Percentiles rank a stretch among this genome's conserved stretches.
Conservation (phyloP, 2,113 vertebrate genomes). For the Cygnus atratus region DNA sequence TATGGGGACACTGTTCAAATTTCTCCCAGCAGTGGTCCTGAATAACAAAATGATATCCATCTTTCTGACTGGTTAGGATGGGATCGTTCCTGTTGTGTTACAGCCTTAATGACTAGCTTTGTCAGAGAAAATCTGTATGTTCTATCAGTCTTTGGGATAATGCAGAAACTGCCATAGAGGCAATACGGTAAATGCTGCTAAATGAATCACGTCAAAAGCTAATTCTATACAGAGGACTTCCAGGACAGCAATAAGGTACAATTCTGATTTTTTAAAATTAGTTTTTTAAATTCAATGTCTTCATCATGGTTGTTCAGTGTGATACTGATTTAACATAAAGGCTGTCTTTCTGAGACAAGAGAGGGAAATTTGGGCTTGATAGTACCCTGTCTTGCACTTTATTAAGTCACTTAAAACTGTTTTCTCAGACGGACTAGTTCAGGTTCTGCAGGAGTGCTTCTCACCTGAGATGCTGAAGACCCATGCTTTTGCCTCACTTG, state of each 20-base stretch:
- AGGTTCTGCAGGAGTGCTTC: neutral
- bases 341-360: neutral
- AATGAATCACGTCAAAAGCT: neutral
- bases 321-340: neutral
- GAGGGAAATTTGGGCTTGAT: neutral
- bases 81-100: neutral
- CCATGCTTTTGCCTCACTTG: neutral
- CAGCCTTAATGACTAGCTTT: neutral
- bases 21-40: neutral
- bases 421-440: neutral
- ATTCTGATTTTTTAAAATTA: neutral
- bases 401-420: neutral
- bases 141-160: neutral
- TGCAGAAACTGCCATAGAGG: neutral
- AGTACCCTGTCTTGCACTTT: neutral
- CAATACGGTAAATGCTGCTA: neutral
- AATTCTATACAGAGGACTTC: neutral
- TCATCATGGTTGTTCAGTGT: neutral
- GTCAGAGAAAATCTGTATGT: neutral
- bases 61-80: neutral
- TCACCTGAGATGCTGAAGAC: neutral
- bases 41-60: neutral
- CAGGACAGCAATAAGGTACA: neutral
- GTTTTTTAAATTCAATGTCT: neutral
- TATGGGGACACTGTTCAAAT: neutral